Base-by-base conservation (phyloP, 2,888 invertebrate genomes). In the Periphyllus acericola region DNA sequence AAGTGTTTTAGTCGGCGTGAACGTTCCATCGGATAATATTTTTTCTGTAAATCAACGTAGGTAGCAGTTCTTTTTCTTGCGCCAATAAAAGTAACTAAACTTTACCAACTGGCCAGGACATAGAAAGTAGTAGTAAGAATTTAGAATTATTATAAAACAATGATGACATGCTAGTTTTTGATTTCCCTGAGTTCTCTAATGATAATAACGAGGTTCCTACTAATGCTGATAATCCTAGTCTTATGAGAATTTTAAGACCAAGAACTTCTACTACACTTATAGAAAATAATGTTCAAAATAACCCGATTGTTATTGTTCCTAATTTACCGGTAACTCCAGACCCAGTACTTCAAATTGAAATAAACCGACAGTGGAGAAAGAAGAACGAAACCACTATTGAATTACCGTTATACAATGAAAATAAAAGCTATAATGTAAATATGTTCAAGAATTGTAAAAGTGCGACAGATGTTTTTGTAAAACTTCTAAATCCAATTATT, bases 281-380 rank as follows among this genome's bases (percentile, higher is more conserved):
- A 25, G 66, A 66, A 66, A 66, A 66, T 68, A 68, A 68, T 68
- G 9, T 68, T 68, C 68, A 68, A 68, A 68, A 68, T 68, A 29
- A 68, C 68, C 29, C 68, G 29, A 68, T 29, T 29, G 68, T 68
- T 68, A 29, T 68, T 68, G 68, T 68, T 68, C 68, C 68, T 68
- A 68, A 68, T 68, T 68, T 68, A n/a, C 68, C 29, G 68, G 29
- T 29, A 68, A 68, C 29, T 68, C 68, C 68, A 68, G 68, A 68
- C 68, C 68, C 68, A 68, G 68, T 29, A 68, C 29, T 68, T 29
- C 29, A 68, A 68, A 68, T n/a, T 68, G 72, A 72, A 34, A 72
- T 72, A 72, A 72, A 72, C n/a, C 72, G 74, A 40, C 74, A 74
- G 25, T 74, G 74, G 74, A 36, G 36, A 36, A 74, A 74, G 11